These are phyloP conservation scores for Platyscapa corneri DNA, from an alignment of 1,140 invertebrate genomes.

Conservation along the genomic window DNA sequence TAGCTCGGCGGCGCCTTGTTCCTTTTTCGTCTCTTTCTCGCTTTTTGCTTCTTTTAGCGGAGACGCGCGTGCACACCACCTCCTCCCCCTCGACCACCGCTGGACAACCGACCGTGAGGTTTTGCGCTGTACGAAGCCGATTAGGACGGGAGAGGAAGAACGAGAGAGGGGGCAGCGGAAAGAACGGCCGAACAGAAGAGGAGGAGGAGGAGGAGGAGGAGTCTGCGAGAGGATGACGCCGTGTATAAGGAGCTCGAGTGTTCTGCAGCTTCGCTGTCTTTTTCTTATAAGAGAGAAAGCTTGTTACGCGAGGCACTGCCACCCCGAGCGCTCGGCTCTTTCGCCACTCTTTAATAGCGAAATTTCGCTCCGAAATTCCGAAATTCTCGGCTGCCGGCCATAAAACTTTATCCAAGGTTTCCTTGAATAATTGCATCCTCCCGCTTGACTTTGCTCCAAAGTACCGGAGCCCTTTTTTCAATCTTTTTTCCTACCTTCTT, in stretches of 20 bases:
- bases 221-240: conserved; percentile 7
- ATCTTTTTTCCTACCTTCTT: not conserved
- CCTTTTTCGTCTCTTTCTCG: conserved; percentile 7
- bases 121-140: conserved; percentile 14
- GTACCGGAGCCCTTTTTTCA: not conserved
- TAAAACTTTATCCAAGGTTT: conserved; percentile 8
- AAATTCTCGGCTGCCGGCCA: not conserved
- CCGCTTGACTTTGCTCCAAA: not conserved
- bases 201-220: not conserved
- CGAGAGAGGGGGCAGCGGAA: not conserved
- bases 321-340: not conserved
- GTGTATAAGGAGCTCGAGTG: not conserved
- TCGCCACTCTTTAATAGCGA: conserved; percentile 17
- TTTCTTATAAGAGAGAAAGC: conserved; percentile 23
- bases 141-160: conserved; percentile 9
- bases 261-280: conserved; percentile 2
- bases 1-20: too few species aligned
- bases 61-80: conserved; percentile 9
- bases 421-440: conserved; percentile 19
- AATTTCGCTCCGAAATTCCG: conserved; percentile 8
- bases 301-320: not conserved
- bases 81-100: not conserved
- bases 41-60: conserved; percentile 21
- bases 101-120: conserved; percentile 12
- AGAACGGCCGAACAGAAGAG: not conserved